Evolutionary conservation across 2,113 vertebrate species (phyloP), one percentile per base, ranked within the genome.

Genomic region (Verasper variegatus): DNA sequence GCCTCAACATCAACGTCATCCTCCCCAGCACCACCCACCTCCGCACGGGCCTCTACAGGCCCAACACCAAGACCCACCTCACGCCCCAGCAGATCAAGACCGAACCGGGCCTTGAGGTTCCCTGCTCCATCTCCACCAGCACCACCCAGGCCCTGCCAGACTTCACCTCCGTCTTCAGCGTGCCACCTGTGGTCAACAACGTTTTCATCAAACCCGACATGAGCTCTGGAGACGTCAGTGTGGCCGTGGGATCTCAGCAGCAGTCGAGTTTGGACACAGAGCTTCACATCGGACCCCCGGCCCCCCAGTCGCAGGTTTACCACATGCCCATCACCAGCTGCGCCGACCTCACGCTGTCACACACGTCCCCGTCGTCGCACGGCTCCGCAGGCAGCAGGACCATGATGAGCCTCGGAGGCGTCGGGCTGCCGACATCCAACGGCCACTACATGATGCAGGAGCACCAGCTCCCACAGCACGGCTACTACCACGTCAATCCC

Each of bases 1-100:
- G 96, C 26, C 93, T 98, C n/a, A 97, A 98, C 93, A 97, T 98
- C 92, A 97, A 97, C 1, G 75, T 98, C 37, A 96, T 97, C 78
- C 95, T 98, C 9, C 96, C 96, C 2, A 95, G 94, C 88, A 96
- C 95, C 8, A 94, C 94, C 0, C 96, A 97, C 86, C 92, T 97
- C 17, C 96, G 96, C 90, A 97, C 96, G 0, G 97, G 96, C 52
- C 94, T 97, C 27, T 98, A 96, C 87, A 92, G 96, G 20, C 86
- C 94, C 6, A 81, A 80, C 89, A 23, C 24, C 65, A 91, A 86
- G 84, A 92, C 92, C 83, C 24, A 24, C 24, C 78, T 86, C 17
- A 88, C 94, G 7, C 81, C 94, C 0, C 94, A 94, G 68, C 95
- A 94, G 80, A 94, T 98, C 91, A 97, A 97, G 89, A 94, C 88